phyloP scores from a whole-genome alignment of 2,113 vertebrate genomes.

The Nothocercus nigrocapillus region DNA sequence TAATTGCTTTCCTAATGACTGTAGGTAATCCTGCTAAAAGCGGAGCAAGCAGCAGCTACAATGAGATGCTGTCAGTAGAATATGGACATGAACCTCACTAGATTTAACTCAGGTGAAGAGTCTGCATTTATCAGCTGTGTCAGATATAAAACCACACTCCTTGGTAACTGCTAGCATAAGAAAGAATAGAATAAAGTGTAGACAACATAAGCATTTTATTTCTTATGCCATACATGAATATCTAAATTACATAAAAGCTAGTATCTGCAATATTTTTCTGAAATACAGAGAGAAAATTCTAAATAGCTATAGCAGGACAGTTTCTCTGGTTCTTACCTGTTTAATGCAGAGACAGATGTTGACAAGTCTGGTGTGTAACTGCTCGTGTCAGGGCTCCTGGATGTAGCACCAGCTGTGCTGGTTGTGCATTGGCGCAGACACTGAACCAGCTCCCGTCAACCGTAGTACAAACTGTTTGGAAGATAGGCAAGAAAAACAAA shows the following conservation, averaged over 20 bases:
- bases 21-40: background rate
- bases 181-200: background rate
- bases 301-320: background rate
- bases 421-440: background rate
- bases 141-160: background rate
- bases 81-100: background rate
- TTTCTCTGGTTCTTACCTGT: slow-evolving; percentile 55
- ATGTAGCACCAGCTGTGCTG: slow-evolving; percentile 6
- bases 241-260: background rate
- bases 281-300: background rate
- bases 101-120: background rate
- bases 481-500: background rate
- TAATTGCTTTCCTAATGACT: background rate
- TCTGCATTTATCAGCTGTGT: background rate
- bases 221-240: background rate
- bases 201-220: background rate
- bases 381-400: slow-evolving; percentile 16
- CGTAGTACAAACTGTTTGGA: background rate
- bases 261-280: background rate
- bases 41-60: background rate
- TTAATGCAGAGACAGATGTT: slow-evolving; percentile 28
- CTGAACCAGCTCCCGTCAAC: background rate
- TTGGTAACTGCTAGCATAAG: background rate
- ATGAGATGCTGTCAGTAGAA: background rate
- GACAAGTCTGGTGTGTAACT: background rate